phyloP scores from a whole-genome alignment of 2,888 invertebrate genomes.

The Netelia fuscicornis region DNA sequence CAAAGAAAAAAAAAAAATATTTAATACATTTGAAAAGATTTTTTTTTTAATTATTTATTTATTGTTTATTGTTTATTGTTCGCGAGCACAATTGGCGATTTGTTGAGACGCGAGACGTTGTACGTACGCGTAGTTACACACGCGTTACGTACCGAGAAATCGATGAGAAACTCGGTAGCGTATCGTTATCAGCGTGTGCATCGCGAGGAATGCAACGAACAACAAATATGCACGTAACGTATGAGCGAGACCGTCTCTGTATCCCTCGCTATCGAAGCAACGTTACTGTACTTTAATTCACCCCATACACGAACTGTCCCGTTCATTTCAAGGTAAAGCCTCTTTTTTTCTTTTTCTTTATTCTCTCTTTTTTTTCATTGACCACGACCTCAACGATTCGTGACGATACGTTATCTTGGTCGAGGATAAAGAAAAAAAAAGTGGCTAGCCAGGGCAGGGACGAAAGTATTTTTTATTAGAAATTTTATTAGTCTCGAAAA shows the following conservation, averaged over 20 bases:
- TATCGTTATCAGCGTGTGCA: background rate
- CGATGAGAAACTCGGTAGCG: conserved; percentile 53
- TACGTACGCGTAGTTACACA: background rate
- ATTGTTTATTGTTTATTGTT: background rate
- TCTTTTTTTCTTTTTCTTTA: background rate
- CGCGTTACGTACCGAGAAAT: conserved; percentile 70
- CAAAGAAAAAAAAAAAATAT: too few relatives aligned
- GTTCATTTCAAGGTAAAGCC: conserved; percentile 52
- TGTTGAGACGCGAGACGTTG: background rate
- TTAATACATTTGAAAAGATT: too few relatives aligned
- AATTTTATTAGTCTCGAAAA: too few relatives aligned
- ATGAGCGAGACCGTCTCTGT: background rate
- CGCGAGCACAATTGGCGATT: background rate
- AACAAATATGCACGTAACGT: conserved; percentile 37
- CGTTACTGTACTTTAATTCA: too few relatives aligned
- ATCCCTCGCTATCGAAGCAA: conserved; percentile 4
- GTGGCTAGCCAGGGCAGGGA: background rate
- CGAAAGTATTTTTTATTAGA: too few relatives aligned
- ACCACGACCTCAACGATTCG: conserved; percentile 42
- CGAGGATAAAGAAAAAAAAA: background rate
- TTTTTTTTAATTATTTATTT: background rate
- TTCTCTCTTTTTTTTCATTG: conserved; percentile 15
- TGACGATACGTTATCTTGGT: conserved; percentile 32
- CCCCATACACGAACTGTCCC: conserved; percentile 35
- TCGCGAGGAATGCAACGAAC: conserved; percentile 39